These are phyloP conservation scores for Nineta flava DNA, from an alignment of 2,888 invertebrate species.

Conservation along the genomic window DNA sequence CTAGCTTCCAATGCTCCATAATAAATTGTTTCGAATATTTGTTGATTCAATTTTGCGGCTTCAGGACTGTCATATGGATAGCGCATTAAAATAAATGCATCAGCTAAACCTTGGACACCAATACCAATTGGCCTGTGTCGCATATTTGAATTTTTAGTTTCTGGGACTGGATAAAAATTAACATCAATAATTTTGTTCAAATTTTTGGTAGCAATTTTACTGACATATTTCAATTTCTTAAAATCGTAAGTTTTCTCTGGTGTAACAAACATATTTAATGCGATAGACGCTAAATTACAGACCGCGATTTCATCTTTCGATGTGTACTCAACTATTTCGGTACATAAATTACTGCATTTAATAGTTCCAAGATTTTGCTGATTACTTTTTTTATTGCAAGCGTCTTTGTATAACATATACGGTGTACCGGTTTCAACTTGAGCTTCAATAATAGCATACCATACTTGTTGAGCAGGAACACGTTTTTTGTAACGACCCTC, in stretches of 20 bases:
- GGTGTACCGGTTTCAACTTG: slow-evolving; percentile 98
- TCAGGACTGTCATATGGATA: slow-evolving; percentile 82
- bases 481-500: slow-evolving; percentile 49
- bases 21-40: slow-evolving; percentile 97
- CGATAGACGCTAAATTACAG: slow-evolving; percentile 94
- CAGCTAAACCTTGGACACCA: slow-evolving; percentile 95
- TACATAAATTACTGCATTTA: slow-evolving; percentile 94
- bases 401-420: slow-evolving; percentile 93
- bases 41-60: slow-evolving; percentile 73
- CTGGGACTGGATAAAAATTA: slow-evolving; percentile 87
- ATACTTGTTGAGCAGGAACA: slow-evolving; percentile 71
- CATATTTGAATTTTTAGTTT: slow-evolving; percentile 76
- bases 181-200: slow-evolving; percentile 94
- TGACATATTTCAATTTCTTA: slow-evolving; percentile 65
- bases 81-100: slow-evolving; percentile 87
- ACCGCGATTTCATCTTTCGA: slow-evolving; percentile 89
- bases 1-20: slow-evolving; percentile 93
- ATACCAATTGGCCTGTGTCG: slow-evolving; percentile 78
- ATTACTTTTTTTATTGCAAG: slow-evolving; percentile 93
- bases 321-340: slow-evolving; percentile 94
- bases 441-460: slow-evolving; percentile 86
- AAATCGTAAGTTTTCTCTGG: slow-evolving; percentile 70
- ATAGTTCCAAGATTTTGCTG: slow-evolving; percentile 98
- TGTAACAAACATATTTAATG: slow-evolving; percentile 86
- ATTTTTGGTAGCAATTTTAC: slow-evolving; percentile 78